Conservation (phyloP, 2,888 invertebrate genomes). For the Himalopsyche tibetana region DNA sequence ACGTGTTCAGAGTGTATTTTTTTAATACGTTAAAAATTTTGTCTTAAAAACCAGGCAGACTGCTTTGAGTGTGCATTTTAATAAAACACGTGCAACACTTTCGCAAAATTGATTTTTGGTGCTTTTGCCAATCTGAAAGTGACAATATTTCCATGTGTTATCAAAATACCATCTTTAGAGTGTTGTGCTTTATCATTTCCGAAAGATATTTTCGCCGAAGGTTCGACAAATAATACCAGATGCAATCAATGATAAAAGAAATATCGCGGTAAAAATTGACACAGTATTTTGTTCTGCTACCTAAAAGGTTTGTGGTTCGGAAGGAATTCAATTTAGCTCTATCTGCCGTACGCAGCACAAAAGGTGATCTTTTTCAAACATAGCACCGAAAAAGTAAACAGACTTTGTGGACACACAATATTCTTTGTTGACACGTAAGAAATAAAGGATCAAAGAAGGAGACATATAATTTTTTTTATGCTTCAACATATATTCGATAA, state of each 20-base stretch:
- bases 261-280: not conserved
- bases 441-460: too few species aligned
- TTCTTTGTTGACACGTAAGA: too few species aligned
- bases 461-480: too few species aligned
- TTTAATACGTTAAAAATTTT: too few species aligned
- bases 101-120: too few species aligned
- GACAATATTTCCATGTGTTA: too few species aligned
- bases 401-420: not conserved
- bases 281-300: not conserved
- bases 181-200: not conserved
- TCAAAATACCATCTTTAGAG: not conserved
- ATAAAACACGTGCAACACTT: too few species aligned
- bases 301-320: constrained; percentile 6
- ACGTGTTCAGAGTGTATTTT: too few species aligned
- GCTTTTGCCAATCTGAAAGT: too few species aligned
- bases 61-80: too few species aligned
- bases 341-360: constrained; percentile 6
- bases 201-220: constrained; percentile 25
- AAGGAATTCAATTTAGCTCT: constrained; percentile 12
- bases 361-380: constrained; percentile 15
- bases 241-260: constrained; percentile 29
- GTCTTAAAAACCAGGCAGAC: too few species aligned
- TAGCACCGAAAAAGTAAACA: not conserved
- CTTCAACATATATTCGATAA: too few species aligned
- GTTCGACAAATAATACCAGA: not conserved